Percentiles rank a stretch among this genome's conserved stretches.
Conservation (phyloP, 2,888 invertebrate species). For the Timema podura region DNA sequence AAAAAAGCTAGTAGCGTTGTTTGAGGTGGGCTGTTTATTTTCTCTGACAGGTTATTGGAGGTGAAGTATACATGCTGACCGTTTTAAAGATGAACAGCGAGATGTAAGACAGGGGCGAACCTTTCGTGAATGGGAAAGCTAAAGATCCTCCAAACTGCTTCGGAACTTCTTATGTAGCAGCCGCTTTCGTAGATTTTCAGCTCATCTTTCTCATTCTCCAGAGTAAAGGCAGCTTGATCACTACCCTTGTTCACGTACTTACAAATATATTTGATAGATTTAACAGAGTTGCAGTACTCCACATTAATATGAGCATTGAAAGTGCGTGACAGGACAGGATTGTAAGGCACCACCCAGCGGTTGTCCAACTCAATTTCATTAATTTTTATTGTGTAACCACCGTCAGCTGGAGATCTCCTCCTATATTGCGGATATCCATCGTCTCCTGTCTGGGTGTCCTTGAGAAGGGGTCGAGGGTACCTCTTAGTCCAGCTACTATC, state of each 20-base stretch:
- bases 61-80: conserved; percentile 31
- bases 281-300: conserved; percentile 27
- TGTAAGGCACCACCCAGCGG: conserved; percentile 32
- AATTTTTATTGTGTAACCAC: conserved; percentile 4
- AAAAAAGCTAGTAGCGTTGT: conserved; percentile 41
- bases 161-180: too few relatives aligned
- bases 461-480: conserved; percentile 37
- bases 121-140: too few relatives aligned
- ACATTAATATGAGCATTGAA: conserved; percentile 34
- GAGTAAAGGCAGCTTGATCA: too few relatives aligned
- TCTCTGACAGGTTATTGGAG: too few relatives aligned
- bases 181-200: too few relatives aligned
- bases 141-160: too few relatives aligned
- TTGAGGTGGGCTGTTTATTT: conserved; percentile 29
- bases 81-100: conserved; percentile 27
- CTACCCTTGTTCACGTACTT: too few relatives aligned
- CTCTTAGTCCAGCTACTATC: conserved; percentile 42
- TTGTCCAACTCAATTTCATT: conserved; percentile 26
- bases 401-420: conserved; percentile 29
- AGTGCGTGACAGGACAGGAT: conserved; percentile 26
- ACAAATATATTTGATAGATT: too few relatives aligned
- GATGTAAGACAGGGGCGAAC: conserved; percentile 13
- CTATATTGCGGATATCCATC: conserved; percentile 41
- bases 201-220: too few relatives aligned
- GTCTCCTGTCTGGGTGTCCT: too few relatives aligned